Evolutionary conservation across 2,888 invertebrate genomes (phyloP).

Genomic region (Meiosimyza decipiens): DNA sequence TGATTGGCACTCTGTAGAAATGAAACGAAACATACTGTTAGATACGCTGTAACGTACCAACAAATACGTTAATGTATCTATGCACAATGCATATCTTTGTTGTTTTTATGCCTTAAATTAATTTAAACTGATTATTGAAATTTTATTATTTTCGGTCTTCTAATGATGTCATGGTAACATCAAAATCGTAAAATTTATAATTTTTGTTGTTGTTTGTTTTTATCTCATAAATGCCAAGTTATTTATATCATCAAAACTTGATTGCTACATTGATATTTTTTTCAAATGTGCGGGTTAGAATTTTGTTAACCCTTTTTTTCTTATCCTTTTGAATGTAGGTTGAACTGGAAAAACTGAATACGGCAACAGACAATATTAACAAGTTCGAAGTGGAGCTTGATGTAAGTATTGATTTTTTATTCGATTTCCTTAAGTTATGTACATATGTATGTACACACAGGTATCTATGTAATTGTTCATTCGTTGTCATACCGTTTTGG

Average conservation of each 20-base stretch:
- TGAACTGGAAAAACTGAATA: conserved; percentile 89
- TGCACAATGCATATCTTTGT: neutral
- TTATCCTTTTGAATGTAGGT: conserved; percentile 68
- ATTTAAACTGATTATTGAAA: no score
- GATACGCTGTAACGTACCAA: neutral
- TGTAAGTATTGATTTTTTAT: conserved; percentile 67
- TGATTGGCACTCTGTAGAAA: conserved; percentile 21
- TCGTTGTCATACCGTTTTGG: conserved; percentile 6
- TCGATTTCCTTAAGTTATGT: no score
- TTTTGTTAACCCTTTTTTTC: conserved; percentile 26
- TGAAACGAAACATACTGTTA: neutral
- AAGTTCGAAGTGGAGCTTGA: conserved; percentile 90
- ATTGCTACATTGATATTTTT: neutral
- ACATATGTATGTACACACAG: neutral
- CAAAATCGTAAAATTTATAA: no score
- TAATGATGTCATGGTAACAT: no score
- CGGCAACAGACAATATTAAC: conserved; percentile 93
- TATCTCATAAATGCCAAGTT: no score
- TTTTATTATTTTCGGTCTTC: no score
- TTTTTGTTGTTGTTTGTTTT: no score
- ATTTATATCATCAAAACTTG: conserved; percentile 10
- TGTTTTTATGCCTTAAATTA: neutral
- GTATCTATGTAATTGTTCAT: neutral
- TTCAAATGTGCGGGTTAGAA: conserved; percentile 23
- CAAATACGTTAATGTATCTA: no score